Base-by-base conservation (phyloP, 2,113 vertebrate species). In the Thryonomys swinderianus region DNA sequence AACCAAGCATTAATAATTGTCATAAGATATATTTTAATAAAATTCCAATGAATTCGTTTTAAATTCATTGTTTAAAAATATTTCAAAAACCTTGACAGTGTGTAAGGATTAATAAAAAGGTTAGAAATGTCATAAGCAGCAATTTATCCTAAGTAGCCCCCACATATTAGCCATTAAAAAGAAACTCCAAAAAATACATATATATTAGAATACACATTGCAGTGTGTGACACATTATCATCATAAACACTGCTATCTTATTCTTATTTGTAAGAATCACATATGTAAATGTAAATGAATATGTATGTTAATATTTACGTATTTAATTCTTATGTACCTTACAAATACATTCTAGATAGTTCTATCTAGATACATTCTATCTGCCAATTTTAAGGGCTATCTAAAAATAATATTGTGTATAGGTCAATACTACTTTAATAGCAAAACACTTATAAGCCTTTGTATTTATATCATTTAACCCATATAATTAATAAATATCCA, bases 121-220 rank as follows among this genome's bases (percentile, higher is more conserved):
- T 97, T 95, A 98, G 97, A 94, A 93, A 98, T 96, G 74, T 97
- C 96, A 98, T 94, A 98, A 98, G 98, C 96, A 97, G 95, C 97
- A 96, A 96, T 89, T 93, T 76, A 92, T 90, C 96, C 66, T 67
- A 95, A 96, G 96, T 97, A 97, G 78, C 20, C 71, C 71, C 76
- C 92, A 67, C 79, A 90, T 42, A 9, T 96, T 95, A 96, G 86
- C 81, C 64, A 88, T 69, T 95, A 94, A 95, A 94, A 95, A 93
- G 57, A 93, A 95, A 73, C 84, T 51, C 37, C 83, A 57, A 84
- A 79, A 91, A 88, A 89, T 76, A 88, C 69, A 95, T 61, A 96
- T 66, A 89, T 81, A 86, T 74, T 82, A 80, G 91, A 95, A 92
- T 51, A 81, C 34, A 95, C 30, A 95, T 48, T 82, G 81, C 57